phyloP scores from a whole-genome alignment of 2,113 vertebrate genomes.

The Stegastes partitus region DNA sequence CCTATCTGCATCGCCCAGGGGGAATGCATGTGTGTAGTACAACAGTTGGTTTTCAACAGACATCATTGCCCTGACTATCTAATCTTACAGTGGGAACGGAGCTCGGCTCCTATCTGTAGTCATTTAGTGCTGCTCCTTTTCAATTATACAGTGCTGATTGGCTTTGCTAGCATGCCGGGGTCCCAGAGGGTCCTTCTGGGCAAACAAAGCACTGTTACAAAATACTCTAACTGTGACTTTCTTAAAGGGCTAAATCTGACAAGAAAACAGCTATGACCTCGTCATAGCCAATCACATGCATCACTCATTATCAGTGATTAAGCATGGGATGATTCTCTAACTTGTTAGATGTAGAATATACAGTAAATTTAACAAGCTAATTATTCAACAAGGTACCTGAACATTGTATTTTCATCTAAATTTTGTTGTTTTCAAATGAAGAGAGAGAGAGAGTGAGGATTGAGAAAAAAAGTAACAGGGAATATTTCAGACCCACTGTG shows the following conservation, averaged over 20 bases:
- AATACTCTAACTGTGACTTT: conserved; percentile 22
- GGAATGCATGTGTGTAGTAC: conserved; percentile 38
- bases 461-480: neutral
- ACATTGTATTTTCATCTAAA: neutral
- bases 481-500: conserved; percentile 10
- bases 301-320: conserved; percentile 19
- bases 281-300: conserved; percentile 1
- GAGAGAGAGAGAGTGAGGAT: neutral
- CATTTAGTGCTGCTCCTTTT: conserved; percentile 68
- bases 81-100: conserved; percentile 55
- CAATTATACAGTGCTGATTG: conserved; percentile 64
- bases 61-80: conserved; percentile 56
- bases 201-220: conserved; percentile 44
- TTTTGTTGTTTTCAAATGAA: neutral
- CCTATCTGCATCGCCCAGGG: conserved; percentile 48
- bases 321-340: neutral
- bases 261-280: conserved; percentile 4
- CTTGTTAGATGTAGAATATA: neutral
- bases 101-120: conserved; percentile 46
- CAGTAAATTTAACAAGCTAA: conserved; percentile 1
- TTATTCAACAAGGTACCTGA: neutral
- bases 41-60: conserved; percentile 58
- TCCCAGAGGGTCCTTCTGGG: conserved; percentile 52
- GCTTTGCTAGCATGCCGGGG: conserved; percentile 35
- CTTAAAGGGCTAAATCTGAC: conserved; percentile 17